These are phyloP conservation scores for Aelia acuminata DNA, from an alignment of 2,888 invertebrate species.

Conservation along the genomic window DNA sequence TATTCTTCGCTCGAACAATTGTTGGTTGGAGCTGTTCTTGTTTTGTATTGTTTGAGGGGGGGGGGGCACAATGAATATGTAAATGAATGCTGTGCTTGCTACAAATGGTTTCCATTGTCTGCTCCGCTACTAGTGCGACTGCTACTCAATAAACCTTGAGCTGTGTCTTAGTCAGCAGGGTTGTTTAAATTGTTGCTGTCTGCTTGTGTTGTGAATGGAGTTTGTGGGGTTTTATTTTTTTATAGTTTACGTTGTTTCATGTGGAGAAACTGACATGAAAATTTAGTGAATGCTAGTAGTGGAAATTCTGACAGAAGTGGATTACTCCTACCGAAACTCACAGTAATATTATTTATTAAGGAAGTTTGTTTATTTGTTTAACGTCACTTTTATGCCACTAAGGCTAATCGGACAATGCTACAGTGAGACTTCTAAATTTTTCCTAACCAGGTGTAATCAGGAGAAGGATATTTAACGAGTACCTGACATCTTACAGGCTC, in stretches of 20 bases:
- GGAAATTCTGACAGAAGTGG: too few relatives aligned
- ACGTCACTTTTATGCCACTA: too few relatives aligned
- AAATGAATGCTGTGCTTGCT: not conserved
- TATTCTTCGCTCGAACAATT: slow-evolving; percentile 9
- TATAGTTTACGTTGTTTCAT: not conserved
- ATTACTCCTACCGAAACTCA: too few relatives aligned
- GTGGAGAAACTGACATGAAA: not conserved
- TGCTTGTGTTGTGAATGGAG: not conserved
- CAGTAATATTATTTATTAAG: too few relatives aligned
- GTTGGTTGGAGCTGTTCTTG: not conserved
- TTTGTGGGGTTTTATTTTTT: not conserved
- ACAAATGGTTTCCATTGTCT: slow-evolving; percentile 14
- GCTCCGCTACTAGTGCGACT: not conserved
- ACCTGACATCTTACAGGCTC: too few relatives aligned
- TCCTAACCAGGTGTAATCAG: too few relatives aligned
- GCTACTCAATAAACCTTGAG: not conserved
- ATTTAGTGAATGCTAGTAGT: too few relatives aligned
- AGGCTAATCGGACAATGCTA: too few relatives aligned
- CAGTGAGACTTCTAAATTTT: too few relatives aligned
- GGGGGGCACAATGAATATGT: not conserved
- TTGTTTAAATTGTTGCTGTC: not conserved
- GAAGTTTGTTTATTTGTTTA: too few relatives aligned
- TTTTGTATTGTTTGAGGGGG: not conserved
- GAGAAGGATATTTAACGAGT: too few relatives aligned
- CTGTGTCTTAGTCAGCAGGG: not conserved